A percentile compares a stretch with the other conserved stretches of the same genome.
Evolutionary conservation across 2,797 vertebrate species (phyloP).

Genomic region (Uromys caudimaculatus): DNA sequence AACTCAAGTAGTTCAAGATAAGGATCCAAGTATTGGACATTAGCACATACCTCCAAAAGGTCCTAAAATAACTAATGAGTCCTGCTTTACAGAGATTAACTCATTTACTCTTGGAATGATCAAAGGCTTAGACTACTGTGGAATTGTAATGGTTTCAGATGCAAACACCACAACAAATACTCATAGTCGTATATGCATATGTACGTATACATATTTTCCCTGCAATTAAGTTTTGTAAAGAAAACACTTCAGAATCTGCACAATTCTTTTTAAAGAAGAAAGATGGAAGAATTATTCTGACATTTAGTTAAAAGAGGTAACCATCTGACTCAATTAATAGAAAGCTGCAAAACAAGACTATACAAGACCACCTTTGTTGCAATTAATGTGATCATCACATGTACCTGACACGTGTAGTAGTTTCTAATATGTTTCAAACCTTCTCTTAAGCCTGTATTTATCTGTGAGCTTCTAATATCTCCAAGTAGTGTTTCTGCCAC

Average conservation of each 20-base stretch:
- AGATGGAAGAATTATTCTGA: background rate
- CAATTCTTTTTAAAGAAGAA: constrained; percentile 44
- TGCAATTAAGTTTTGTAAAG: background rate
- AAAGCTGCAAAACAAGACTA: background rate
- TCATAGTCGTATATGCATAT: background rate
- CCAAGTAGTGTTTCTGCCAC: constrained; percentile 63
- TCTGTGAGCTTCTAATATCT: constrained; percentile 7
- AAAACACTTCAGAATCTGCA: background rate
- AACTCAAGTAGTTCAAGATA: background rate
- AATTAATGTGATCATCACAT: constrained; percentile 11
- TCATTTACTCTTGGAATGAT: background rate
- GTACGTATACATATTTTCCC: background rate
- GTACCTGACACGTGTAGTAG: background rate
- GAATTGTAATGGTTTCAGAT: background rate
- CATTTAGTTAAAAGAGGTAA: background rate
- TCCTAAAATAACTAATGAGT: background rate
- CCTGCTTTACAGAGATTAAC: background rate
- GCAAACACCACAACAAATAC: background rate
- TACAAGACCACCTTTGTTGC: background rate
- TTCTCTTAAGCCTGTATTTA: constrained; percentile 61
- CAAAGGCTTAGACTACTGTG: background rate
- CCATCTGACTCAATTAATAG: background rate
- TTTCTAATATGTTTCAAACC: background rate
- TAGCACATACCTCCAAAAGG: background rate
- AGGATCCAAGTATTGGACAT: background rate